Percentiles rank a stretch among this genome's conserved stretches.
phyloP scores from a whole-genome alignment of 2,888 invertebrate genomes.

The Leptogaster cylindrica region DNA sequence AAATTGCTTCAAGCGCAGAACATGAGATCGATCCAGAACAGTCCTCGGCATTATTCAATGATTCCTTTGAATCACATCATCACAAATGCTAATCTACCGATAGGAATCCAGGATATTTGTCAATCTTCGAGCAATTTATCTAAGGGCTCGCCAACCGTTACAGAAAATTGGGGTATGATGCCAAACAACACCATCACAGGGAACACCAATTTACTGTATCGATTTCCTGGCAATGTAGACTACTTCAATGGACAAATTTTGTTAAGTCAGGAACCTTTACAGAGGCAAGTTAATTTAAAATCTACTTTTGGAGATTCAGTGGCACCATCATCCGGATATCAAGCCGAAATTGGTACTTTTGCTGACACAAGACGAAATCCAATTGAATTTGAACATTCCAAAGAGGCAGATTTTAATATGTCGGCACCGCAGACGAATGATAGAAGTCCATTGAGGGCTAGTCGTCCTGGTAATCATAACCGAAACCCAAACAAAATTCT shows the following conservation, averaged over 20 bases:
- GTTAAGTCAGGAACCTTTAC: slow-evolving; percentile 37
- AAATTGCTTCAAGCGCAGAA: slow-evolving; percentile 59
- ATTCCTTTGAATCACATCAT: slow-evolving; percentile 12
- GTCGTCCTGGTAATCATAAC: slow-evolving; percentile 24
- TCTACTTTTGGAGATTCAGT: slow-evolving; percentile 39
- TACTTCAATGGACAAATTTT: slow-evolving; percentile 41
- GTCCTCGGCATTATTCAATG: slow-evolving; percentile 7
- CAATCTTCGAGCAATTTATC: slow-evolving; percentile 19
- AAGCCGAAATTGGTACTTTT: slow-evolving; percentile 39
- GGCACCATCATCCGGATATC: slow-evolving; percentile 31
- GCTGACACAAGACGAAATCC: slow-evolving; percentile 41
- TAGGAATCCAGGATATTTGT: slow-evolving; percentile 25
- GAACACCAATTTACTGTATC: slow-evolving; percentile 40
- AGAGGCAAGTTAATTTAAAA: slow-evolving; percentile 43
- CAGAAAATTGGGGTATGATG: slow-evolving; percentile 19
- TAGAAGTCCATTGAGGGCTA: neutral
- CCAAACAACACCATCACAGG: slow-evolving; percentile 11
- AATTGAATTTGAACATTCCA: slow-evolving; percentile 44
- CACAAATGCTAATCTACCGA: slow-evolving; percentile 15
- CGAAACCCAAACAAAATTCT: slow-evolving; percentile 39
- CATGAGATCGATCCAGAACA: slow-evolving; percentile 54
- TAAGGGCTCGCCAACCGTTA: slow-evolving; percentile 6
- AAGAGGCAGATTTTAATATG: slow-evolving; percentile 21
- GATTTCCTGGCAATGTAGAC: slow-evolving; percentile 33
- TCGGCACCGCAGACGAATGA: neutral